A percentile compares a stretch with the other conserved stretches of the same genome.
Evolutionary conservation across 2,113 vertebrate species (phyloP).

Genomic region (Glaucidium brasilianum): DNA sequence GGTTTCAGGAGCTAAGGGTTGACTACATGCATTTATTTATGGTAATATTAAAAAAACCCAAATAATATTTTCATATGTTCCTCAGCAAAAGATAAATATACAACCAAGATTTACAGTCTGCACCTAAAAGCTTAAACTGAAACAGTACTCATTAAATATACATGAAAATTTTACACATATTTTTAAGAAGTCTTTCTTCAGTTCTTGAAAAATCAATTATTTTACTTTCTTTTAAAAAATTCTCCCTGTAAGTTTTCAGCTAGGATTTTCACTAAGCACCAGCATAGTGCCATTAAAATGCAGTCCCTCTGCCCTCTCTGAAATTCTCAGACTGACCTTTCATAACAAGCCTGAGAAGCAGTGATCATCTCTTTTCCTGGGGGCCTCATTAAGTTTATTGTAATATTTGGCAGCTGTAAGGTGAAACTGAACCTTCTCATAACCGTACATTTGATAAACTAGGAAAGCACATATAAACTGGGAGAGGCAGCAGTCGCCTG

Average conservation of each 20-base stretch:
- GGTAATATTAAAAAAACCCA: background rate
- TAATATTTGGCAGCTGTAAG: background rate
- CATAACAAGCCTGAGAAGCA: background rate
- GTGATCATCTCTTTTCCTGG: background rate
- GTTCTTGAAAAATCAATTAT: background rate
- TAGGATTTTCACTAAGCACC: background rate
- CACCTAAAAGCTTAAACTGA: background rate
- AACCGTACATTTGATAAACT: background rate
- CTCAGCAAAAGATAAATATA: background rate
- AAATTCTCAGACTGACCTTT: background rate
- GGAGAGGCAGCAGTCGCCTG: background rate
- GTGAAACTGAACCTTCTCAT: background rate
- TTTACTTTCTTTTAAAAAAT: background rate
- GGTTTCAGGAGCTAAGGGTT: background rate
- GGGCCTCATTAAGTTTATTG: background rate
- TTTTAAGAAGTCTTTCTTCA: background rate
- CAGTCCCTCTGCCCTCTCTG: background rate
- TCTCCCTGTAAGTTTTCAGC: background rate
- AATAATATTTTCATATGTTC: background rate
- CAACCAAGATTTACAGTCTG: background rate
- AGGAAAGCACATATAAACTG: background rate
- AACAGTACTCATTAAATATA: background rate
- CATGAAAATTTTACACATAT: background rate
- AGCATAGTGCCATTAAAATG: background rate
- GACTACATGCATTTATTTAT: background rate